Conservation (phyloP, 2,797 vertebrate species). For the Bradypodion pumilum region DNA sequence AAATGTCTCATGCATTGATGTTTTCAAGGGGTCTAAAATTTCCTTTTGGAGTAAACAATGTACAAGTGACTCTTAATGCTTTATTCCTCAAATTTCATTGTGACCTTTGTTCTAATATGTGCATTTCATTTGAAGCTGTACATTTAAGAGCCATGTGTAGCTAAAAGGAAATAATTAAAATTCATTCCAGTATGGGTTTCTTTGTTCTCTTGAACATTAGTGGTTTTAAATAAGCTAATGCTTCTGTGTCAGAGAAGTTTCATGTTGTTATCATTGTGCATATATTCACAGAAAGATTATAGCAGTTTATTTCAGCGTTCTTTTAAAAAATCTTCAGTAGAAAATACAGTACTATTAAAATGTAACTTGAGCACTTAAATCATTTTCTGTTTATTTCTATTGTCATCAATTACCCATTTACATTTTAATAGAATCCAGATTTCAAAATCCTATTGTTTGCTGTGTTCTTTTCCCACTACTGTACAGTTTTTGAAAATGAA, state of each 20-base stretch:
- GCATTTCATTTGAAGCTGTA: conserved; percentile 30
- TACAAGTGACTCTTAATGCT: conserved; percentile 36
- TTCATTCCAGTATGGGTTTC: conserved; percentile 52
- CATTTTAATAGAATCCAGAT: conserved; percentile 22
- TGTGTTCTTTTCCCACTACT: conserved; percentile 16
- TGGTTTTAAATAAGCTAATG: conserved; percentile 28
- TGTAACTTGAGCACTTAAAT: conserved; percentile 13
- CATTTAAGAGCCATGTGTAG: conserved; percentile 50
- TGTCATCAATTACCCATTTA: conserved; percentile 40
- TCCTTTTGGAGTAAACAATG: conserved; percentile 14
- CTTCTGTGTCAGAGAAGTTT: conserved; percentile 26
- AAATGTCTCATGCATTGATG: too few species aligned
- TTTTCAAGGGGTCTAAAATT: too few species aligned
- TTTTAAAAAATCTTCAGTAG: conserved; percentile 48
- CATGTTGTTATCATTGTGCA: conserved; percentile 22
- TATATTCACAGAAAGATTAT: conserved; percentile 53
- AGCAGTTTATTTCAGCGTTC: conserved; percentile 17
- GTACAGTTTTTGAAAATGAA: conserved; percentile 13
- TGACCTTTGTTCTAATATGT: conserved; percentile 40
- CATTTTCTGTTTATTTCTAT: conserved; percentile 21
- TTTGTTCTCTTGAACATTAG: conserved; percentile 44
- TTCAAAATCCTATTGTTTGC: not conserved
- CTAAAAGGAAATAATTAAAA: conserved; percentile 57
- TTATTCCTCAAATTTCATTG: conserved; percentile 29
- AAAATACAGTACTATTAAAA: conserved; percentile 41